Percentiles rank a stretch among this genome's conserved stretches.
Evolutionary conservation across 2,888 invertebrate genomes (phyloP).

Genomic region (Diadegma fenestrale): DNA sequence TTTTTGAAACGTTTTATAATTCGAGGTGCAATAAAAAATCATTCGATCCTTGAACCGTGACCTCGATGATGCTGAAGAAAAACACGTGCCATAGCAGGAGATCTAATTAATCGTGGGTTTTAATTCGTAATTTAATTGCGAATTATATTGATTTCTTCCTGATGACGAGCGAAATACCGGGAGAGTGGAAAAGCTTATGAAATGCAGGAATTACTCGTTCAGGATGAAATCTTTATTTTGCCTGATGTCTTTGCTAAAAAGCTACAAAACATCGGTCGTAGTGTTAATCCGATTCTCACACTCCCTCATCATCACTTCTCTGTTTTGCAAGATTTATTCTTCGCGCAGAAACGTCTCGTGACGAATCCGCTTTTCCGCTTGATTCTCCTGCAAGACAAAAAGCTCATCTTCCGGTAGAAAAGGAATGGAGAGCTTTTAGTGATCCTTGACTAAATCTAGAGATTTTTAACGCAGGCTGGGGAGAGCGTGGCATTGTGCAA

Average conservation of each 20-base stretch:
- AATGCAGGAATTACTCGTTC: conserved; percentile 37
- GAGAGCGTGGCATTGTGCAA: conserved; percentile 44
- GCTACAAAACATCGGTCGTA: conserved; percentile 15
- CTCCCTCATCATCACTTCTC: not conserved
- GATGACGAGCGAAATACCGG: no score
- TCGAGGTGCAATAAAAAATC: no score
- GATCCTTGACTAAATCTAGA: conserved; percentile 63
- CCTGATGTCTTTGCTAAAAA: conserved; percentile 39
- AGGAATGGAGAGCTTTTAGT: conserved; percentile 31
- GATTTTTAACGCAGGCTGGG: conserved; percentile 33
- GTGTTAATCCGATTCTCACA: conserved; percentile 9
- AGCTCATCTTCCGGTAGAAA: conserved; percentile 19
- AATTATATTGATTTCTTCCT: not conserved
- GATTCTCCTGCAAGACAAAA: conserved; percentile 39
- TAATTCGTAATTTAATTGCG: not conserved
- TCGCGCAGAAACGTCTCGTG: conserved; percentile 5
- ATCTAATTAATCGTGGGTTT: not conserved
- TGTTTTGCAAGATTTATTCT: conserved; percentile 15
- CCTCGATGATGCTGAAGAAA: no score
- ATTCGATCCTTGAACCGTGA: no score
- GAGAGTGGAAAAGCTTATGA: conserved; percentile 5
- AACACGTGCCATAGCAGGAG: not conserved
- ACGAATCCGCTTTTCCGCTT: conserved; percentile 60
- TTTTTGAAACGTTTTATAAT: no score
- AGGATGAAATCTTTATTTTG: not conserved